Percentiles rank a stretch among this genome's conserved stretches.
These are phyloP conservation scores for Ariopsis seemanni DNA, from an alignment of 2,113 vertebrate species.

Conservation along the genomic window DNA sequence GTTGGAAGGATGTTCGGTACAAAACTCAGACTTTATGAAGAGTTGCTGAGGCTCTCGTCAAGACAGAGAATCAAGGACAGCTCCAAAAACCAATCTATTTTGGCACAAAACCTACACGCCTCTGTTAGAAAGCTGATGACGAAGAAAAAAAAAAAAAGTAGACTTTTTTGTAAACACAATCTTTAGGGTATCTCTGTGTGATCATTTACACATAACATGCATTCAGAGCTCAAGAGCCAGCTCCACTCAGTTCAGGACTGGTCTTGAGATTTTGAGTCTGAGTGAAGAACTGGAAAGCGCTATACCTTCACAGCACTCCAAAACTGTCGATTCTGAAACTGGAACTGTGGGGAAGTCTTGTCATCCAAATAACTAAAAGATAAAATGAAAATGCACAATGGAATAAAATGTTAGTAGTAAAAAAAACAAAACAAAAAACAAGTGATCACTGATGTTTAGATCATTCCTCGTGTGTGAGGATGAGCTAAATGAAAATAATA, in stretches of 20 bases:
- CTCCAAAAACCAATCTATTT: no score
- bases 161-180: background rate
- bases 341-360: slow-evolving; percentile 69
- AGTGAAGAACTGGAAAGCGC: slow-evolving; percentile 15
- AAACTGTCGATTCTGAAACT: slow-evolving; percentile 84
- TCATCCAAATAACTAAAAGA: slow-evolving; percentile 77
- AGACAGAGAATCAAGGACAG: no score
- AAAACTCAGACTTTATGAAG: background rate
- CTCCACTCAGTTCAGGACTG: background rate
- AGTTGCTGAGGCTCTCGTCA: background rate
- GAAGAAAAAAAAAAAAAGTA: no score
- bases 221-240: background rate
- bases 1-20: background rate
- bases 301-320: slow-evolving; percentile 88
- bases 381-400: slow-evolving; percentile 31
- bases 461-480: background rate
- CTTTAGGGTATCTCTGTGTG: background rate
- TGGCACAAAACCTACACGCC: no score
- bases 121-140: no score
- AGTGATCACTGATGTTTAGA: background rate
- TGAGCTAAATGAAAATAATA: background rate
- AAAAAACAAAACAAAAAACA: no score
- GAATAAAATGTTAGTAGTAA: background rate
- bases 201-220: background rate
- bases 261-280: background rate